Evolutionary conservation across 2,113 vertebrate genomes (phyloP).

Genomic region (Vulpes lagopus): DNA sequence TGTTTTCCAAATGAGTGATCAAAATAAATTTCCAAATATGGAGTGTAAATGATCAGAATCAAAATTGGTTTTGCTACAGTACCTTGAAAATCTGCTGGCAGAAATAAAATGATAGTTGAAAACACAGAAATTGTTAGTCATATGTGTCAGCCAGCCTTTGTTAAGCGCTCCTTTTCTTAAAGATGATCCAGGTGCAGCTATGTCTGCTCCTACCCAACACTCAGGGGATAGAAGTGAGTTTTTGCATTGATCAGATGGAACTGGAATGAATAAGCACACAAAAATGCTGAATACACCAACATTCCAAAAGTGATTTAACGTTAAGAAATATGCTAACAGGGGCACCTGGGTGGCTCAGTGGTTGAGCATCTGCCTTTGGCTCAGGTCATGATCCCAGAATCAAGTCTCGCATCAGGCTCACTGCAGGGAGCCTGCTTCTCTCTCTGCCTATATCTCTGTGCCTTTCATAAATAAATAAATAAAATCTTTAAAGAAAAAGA

Average conservation of each 20-base stretch:
- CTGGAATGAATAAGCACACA: neutral
- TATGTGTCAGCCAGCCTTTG: neutral
- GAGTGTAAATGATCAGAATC: neutral
- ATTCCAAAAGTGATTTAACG: neutral
- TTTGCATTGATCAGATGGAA: neutral
- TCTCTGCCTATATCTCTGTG: too few species aligned
- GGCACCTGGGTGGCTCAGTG: too few species aligned
- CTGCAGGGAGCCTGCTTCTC: too few species aligned
- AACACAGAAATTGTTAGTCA: neutral
- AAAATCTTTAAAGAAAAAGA: too few species aligned
- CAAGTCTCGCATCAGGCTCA: too few species aligned
- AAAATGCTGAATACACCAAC: neutral
- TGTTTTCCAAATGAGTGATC: neutral
- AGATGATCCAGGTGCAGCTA: too few species aligned
- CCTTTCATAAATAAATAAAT: too few species aligned
- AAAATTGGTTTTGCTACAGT: neutral
- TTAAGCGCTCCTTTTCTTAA: neutral
- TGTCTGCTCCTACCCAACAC: neutral
- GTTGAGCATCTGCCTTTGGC: too few species aligned
- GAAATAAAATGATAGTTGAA: neutral
- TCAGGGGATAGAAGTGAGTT: neutral
- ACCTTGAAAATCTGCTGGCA: neutral
- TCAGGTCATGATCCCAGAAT: too few species aligned
- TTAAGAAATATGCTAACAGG: neutral
- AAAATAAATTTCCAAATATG: neutral